Conservation (phyloP, 2,113 vertebrate species). For the Galeopterus variegatus region DNA sequence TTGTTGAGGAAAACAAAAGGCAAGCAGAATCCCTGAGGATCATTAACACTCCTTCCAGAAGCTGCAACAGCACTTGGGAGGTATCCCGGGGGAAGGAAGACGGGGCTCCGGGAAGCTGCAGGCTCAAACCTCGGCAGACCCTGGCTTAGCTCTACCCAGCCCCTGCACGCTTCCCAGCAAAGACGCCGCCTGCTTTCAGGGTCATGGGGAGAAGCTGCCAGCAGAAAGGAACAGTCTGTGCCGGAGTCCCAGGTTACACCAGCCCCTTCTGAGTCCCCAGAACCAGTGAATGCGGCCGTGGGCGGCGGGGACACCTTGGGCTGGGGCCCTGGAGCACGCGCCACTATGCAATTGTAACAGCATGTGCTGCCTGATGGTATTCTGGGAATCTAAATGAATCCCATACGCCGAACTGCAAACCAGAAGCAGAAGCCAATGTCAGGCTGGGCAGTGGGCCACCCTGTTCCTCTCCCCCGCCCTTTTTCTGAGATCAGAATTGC, state of each 20-base stretch:
- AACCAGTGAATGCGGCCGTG: accelerated
- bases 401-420: background rate
- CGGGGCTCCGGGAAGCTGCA: background rate
- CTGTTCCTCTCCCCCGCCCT: background rate
- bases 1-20: background rate
- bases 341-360: background rate
- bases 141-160: background rate
- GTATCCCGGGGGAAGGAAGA: background rate
- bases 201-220: background rate
- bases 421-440: background rate
- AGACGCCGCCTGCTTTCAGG: background rate
- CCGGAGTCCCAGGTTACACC: background rate
- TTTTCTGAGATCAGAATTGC: background rate
- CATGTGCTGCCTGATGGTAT: conserved; percentile 57
- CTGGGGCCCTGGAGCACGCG: background rate
- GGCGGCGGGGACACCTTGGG: background rate
- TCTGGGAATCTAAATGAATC: conserved; percentile 70
- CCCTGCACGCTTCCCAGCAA: background rate
- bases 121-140: background rate
- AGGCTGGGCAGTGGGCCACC: conserved; percentile 1
- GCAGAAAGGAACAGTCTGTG: background rate
- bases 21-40: background rate
- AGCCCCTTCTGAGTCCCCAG: background rate
- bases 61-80: background rate
- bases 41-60: background rate